Evolutionary conservation across 2,113 vertebrate genomes (phyloP), one percentile per base, ranked within the genome.

Genomic region (Thryonomys swinderianus): DNA sequence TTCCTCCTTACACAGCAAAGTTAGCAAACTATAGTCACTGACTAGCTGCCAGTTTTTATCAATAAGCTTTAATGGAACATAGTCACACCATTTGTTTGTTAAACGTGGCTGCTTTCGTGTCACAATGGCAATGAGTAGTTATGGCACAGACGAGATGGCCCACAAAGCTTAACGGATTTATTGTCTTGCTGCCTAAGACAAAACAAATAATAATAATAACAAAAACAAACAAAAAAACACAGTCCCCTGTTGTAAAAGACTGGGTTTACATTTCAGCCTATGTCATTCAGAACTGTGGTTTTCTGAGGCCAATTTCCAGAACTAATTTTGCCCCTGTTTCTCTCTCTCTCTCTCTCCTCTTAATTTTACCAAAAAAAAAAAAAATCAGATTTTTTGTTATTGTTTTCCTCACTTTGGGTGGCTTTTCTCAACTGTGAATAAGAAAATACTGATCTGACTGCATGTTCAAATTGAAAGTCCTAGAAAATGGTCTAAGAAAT

Each of bases 81-180:
- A 42, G 20, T 34, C n/a, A 42, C 11, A 2, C 20, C 34, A 32
- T 76, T 61, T 85, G 45, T 92, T 76, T 76, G 30, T 53, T 30
- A 13, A 55, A 5, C 32, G 14, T 53, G 17, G 32, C n/a, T 76
- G 18, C 6, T 40, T 57, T 10, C 21, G 59, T 20, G 18, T 42
- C 25, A 30, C 25, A 34, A 11, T 7, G 21, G 66, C 59, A 76
- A 9, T 57, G 12, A 48, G 37, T 76, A 27, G 64, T 55, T 80
- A 64, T 30, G 21, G 48, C 5, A 59, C 37, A 88, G 83, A 95
- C n/a, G 9, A 1, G 25, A 69, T 85, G 37, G 1, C 30, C 53
- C n/a, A 82, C 37, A 93, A 81, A 88, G 32, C 34, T 62, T 32
- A 51, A 84, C 81, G 67, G 74, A 91, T 40, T 85, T 76, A 81